These are phyloP conservation scores for Gracilinanus agilis DNA, from an alignment of 2,113 vertebrate species.

Conservation along the genomic window DNA sequence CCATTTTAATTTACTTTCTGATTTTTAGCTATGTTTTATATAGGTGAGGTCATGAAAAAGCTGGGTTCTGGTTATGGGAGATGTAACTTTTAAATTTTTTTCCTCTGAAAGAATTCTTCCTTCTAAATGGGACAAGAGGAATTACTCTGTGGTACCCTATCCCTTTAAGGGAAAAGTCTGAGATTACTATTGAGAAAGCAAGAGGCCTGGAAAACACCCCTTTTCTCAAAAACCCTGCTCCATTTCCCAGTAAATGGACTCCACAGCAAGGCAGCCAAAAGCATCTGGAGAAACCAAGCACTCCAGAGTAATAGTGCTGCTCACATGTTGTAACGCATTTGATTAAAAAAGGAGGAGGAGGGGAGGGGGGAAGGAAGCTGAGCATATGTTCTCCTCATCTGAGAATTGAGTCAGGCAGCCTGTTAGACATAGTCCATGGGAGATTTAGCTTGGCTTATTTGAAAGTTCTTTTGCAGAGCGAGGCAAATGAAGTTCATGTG, in stretches of 20 bases:
- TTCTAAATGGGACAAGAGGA: background rate
- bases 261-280: conserved; percentile 38
- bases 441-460: conserved; percentile 73
- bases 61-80: background rate
- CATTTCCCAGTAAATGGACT: conserved; percentile 61
- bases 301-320: conserved; percentile 38
- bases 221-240: conserved; percentile 46
- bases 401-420: conserved; percentile 52
- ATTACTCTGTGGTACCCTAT: background rate
- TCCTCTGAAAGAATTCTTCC: background rate
- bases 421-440: conserved; percentile 30
- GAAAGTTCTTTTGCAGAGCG: conserved; percentile 74
- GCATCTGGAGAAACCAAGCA: conserved; percentile 68
- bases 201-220: conserved; percentile 51
- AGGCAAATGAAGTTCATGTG: conserved; percentile 77
- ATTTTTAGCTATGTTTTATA: background rate
- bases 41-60: background rate
- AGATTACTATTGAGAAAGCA: conserved; percentile 47
- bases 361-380: conserved; percentile 29
- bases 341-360: conserved; percentile 72
- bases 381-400: conserved; percentile 53
- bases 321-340: conserved; percentile 58
- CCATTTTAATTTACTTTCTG: background rate
- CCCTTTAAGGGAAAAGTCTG: conserved; percentile 48
- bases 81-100: background rate